Evolutionary conservation across 2,888 invertebrate species (phyloP).

Genomic region (Cosmopolites sordidus): DNA sequence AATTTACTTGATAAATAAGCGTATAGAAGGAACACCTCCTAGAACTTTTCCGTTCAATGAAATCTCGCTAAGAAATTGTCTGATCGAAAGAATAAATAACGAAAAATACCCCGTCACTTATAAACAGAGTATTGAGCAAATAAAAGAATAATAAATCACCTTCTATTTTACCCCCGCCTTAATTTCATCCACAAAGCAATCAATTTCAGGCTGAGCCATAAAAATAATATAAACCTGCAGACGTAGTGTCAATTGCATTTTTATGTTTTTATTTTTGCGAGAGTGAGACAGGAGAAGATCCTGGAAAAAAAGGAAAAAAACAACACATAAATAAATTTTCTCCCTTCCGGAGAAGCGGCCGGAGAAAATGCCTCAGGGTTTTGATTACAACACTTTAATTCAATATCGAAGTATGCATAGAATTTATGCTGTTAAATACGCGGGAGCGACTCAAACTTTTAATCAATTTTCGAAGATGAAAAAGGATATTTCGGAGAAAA

Average conservation of each 20-base stretch:
- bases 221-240: slow-evolving; percentile 48
- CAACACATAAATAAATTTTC: slow-evolving; percentile 43
- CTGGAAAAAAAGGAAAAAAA: slow-evolving; percentile 14
- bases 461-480: slow-evolving; percentile 50
- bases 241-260: slow-evolving; percentile 49
- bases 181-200: slow-evolving; percentile 40
- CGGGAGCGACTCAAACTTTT: slow-evolving; percentile 48
- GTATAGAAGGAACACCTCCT: slow-evolving; percentile 24
- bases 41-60: slow-evolving; percentile 25
- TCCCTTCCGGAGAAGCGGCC: slow-evolving; percentile 11
- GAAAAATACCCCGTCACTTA: slow-evolving; percentile 29
- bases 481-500: slow-evolving; percentile 36
- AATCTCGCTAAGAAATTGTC: slow-evolving; percentile 28
- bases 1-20: slow-evolving; percentile 27
- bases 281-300: slow-evolving; percentile 14
- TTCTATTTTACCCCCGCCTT: slow-evolving; percentile 36
- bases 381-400: slow-evolving; percentile 49
- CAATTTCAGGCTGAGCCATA: slow-evolving; percentile 42
- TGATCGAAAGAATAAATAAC: slow-evolving; percentile 27
- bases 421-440: slow-evolving; percentile 50
- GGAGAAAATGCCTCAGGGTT: slow-evolving; percentile 23
- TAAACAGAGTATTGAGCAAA: slow-evolving; percentile 38
- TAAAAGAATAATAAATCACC: slow-evolving; percentile 44
- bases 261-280: slow-evolving; percentile 44
- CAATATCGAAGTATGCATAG: slow-evolving; percentile 51